Evolutionary conservation across 2,888 invertebrate genomes (phyloP), one percentile per base, ranked within the genome.

Genomic region (Drosophila tripunctata): DNA sequence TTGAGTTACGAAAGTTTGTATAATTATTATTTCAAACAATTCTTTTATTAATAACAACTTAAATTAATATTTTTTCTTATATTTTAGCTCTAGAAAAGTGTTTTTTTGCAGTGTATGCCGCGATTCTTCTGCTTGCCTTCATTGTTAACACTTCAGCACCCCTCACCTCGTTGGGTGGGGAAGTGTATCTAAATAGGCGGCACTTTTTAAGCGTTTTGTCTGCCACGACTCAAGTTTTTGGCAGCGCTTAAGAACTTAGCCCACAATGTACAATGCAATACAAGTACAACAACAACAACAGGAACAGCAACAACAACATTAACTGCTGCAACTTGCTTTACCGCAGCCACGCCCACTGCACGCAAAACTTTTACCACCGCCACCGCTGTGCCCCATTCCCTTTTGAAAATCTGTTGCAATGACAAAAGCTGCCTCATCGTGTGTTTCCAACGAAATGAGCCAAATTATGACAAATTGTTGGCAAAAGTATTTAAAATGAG

Each of bases 401-500:
- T n/a, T 17, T 8, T 21, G 40, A n/a, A 47, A 70, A 70, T 71
- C 71, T 66, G 55, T 57, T 60, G 68, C 73, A 73, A 33, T 68
- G 71, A 63, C 73, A 73, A 68, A 64, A 73, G 73, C 74, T 44
- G 56, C 52, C 55, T 33, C 73, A 31, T 57, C 61, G 62, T 63
- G 48, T 67, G 66, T 56, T 65, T 63, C 61, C 60, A 47, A 50
- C 63, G 60, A 83, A 83, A 83, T 83, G 85, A 81, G 85, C 87
- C 86, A 83, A 83, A 83, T 83, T 83, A 87, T 83, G 79, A 87
- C 82, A 83, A 83, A 83, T 83, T 83, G 82, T 83, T 83, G 71
- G 85, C 75, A 67, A 87, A 87, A 83, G 82, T 83, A 83, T 83
- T 83, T 87, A 83, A 83, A 85, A 85, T 85, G 82, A 78, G 86